A percentile compares a stretch with the other conserved stretches of the same genome.
Evolutionary conservation across 1,140 invertebrate genomes (phyloP).

Genomic region (Coptotermes formosanus): DNA sequence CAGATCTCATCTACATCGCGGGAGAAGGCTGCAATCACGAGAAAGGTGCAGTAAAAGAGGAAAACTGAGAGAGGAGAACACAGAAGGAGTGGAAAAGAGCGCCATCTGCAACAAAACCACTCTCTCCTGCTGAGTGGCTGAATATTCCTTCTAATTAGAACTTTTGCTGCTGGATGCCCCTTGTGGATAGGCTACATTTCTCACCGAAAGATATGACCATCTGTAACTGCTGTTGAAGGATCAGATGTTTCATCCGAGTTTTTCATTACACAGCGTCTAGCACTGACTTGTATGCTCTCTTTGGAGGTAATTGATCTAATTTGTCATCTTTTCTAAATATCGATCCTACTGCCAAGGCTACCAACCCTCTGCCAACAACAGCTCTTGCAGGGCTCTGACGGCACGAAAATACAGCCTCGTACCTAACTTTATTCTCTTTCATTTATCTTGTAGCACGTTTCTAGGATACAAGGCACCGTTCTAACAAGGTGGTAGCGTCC

Average conservation of each 20-base stretch:
- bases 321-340: conserved; percentile 10
- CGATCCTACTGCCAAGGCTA: not conserved
- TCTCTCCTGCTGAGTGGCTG: not conserved
- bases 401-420: not conserved
- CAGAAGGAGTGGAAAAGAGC: not conserved
- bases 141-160: not conserved
- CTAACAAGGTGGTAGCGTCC: conserved; percentile 3
- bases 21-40: no score
- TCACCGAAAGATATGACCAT: not conserved
- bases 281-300: not conserved
- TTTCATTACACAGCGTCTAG: not conserved
- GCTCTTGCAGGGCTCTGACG: not conserved
- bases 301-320: not conserved
- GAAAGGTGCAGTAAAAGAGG: no score
- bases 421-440: not conserved
- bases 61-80: not conserved
- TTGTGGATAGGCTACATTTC: not conserved
- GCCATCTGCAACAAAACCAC: not conserved
- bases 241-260: not conserved
- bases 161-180: not conserved
- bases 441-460: conserved; percentile 15
- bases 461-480: not conserved
- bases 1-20: no score
- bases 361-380: not conserved
- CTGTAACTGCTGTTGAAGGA: not conserved